Percentiles rank a stretch among this genome's conserved stretches.
Evolutionary conservation across 2,888 invertebrate genomes (phyloP).

Genomic region (Julus scanicus): DNA sequence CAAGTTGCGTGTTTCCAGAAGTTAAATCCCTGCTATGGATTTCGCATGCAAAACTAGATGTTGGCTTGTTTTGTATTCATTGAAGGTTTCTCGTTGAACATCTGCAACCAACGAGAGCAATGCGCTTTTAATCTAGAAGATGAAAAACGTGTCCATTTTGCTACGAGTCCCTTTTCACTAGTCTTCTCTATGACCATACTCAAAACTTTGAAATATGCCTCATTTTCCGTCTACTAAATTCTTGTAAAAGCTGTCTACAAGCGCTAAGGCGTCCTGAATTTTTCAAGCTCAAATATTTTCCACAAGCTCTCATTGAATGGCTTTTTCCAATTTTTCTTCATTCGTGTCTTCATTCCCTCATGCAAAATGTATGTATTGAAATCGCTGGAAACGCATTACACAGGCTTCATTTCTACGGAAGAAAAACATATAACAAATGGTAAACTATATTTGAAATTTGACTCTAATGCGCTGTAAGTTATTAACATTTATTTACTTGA

Average conservation of each 20-base stretch:
- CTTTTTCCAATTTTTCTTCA: slow-evolving; percentile 29
- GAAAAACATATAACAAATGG: background rate
- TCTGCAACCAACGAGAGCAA: slow-evolving; percentile 32
- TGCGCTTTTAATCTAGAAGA: slow-evolving; percentile 16
- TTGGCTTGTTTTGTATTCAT: slow-evolving; percentile 6
- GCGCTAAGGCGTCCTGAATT: background rate
- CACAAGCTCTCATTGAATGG: background rate
- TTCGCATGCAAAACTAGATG: background rate
- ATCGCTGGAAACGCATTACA: background rate
- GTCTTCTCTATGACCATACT: background rate
- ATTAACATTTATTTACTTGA: slow-evolving; percentile 19
- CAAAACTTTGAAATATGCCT: background rate
- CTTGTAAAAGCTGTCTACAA: slow-evolving; percentile 3
- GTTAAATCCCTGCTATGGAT: slow-evolving; percentile 37
- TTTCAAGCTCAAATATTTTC: slow-evolving; percentile 11
- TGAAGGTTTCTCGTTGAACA: slow-evolving; percentile 32
- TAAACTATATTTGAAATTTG: background rate
- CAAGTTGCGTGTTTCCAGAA: slow-evolving; percentile 25
- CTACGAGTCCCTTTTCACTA: background rate
- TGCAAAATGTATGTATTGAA: slow-evolving; percentile 4
- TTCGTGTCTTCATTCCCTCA: background rate
- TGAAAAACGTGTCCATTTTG: slow-evolving; percentile 35
- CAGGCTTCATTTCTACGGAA: background rate
- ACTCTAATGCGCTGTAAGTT: background rate
- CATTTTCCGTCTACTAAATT: background rate